Base-by-base conservation (phyloP, 2,113 vertebrate genomes). In the Semnornis frantzii region DNA sequence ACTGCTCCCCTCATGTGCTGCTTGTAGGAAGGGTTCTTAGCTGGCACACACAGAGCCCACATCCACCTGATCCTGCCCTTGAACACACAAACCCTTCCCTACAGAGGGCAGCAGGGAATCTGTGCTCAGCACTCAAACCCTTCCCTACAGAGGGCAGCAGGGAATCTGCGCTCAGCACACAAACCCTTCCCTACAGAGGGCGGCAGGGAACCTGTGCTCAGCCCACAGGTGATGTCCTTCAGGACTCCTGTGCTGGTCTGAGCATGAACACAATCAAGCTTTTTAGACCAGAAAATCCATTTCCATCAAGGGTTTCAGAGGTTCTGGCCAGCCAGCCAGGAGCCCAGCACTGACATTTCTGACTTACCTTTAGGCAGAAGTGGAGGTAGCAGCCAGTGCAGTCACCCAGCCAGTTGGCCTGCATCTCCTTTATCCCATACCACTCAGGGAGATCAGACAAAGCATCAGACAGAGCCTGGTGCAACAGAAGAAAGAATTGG, bases 391-490 rank as follows among this genome's bases (percentile, higher is more conserved):
- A 99, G 54, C 99, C 99, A 24, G 93, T 73, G 23, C 99, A 99
- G 63, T 99, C 98, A 57, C 99, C 99, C 59, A 99, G 99, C 99
- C 99, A 99, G 97, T 99, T 99, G 55, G 98, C 99, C 97, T 99
- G 99, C 99, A 99, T 99, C 97, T 97, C 98, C 97, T 99, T 99
- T 85, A 99, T 98, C 33, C 99, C 99, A 2, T 99, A 99, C 99
- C 99, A 99, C 87, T 99, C 98, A 0, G 99, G 99, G 85, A 99
- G 98, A 83, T 99, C 98, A 4, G 97, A 97, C 95, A 99, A 90
- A 3, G 98, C 97, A 7, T 99, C 99, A 94, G 98, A 96, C 94
- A 99, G 98, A 65, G 98, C 98, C 99, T 99, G 95, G n/a, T 30
- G 72, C 39, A 87, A 95, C 1, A 84, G 81, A 76, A 81, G 52